Conservation (phyloP, 1,140 invertebrate genomes). For the Temnothorax curvispinosus region DNA sequence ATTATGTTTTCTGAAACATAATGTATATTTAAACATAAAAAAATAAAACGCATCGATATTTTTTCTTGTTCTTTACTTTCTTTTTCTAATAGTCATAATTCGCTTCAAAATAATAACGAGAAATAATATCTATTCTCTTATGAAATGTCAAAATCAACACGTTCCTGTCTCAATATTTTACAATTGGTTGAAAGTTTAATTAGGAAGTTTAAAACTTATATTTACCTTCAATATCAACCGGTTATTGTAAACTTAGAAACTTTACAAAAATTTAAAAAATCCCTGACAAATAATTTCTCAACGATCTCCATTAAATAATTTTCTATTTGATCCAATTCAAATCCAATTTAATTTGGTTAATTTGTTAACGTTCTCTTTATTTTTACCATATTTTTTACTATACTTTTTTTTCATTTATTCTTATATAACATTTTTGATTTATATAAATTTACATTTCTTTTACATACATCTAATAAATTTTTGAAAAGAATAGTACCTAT, state of each 20-base stretch:
- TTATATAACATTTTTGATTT: neutral
- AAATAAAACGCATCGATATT: no score
- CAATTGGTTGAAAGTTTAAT: slow-evolving; percentile 56
- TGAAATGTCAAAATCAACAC: slow-evolving; percentile 9
- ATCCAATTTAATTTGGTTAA: neutral
- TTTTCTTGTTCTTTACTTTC: no score
- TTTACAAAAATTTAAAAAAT: slow-evolving; percentile 65
- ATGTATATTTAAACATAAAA: slow-evolving; percentile 36
- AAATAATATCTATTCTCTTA: no score
- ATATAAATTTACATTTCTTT: neutral
- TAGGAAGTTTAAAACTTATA: slow-evolving; percentile 63
- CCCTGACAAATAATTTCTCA: slow-evolving; percentile 11
- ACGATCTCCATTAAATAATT: neutral
- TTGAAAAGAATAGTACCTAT: neutral
- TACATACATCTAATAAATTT: neutral
- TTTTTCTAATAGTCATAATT: no score
- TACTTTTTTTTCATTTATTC: neutral
- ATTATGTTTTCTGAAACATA: neutral
- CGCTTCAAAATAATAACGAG: no score
- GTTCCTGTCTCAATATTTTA: slow-evolving; percentile 30
- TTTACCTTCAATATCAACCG: neutral
- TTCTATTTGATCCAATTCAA: neutral
- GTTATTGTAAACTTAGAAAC: slow-evolving; percentile 19
- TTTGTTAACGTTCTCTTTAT: neutral
- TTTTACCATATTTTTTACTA: neutral